Evolutionary conservation across 2,113 vertebrate species (phyloP).

Genomic region (Sapajus apella): DNA sequence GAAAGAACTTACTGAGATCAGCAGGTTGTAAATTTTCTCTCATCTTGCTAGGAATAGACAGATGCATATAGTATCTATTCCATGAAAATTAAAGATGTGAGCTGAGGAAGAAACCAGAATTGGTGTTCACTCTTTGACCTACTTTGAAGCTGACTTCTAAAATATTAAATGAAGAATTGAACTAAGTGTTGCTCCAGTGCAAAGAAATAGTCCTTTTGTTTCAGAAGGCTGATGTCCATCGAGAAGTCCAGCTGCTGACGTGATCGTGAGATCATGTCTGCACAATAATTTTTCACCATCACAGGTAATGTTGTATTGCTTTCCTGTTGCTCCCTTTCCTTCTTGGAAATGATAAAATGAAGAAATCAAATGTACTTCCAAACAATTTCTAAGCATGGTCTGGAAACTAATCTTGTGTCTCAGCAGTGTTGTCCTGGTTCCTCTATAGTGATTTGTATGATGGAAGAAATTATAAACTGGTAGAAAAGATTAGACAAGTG

Average conservation of each 20-base stretch:
- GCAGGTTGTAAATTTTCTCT: conserved; percentile 55
- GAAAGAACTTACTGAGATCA: conserved; percentile 55
- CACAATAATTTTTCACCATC: neutral
- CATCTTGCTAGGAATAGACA: conserved; percentile 55
- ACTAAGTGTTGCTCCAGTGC: neutral
- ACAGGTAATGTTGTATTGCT: neutral
- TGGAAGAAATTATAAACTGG: neutral
- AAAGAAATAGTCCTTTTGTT: conserved; percentile 19
- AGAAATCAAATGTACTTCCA: conserved; percentile 24
- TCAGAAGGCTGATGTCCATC: neutral
- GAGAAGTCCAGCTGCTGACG: neutral
- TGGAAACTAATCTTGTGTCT: neutral
- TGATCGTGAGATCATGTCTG: neutral
- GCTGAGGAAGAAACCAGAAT: conserved; percentile 62
- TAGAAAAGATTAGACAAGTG: neutral
- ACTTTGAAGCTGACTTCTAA: conserved; percentile 70
- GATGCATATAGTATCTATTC: conserved; percentile 63
- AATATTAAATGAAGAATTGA: conserved; percentile 68
- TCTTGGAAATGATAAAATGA: conserved; percentile 16
- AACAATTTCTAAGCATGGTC: neutral
- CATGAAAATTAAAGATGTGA: conserved; percentile 64
- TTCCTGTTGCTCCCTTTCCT: neutral
- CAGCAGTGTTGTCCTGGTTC: neutral
- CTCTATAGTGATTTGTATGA: neutral
- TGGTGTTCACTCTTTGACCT: conserved; percentile 75